Conservation (phyloP, 2,797 vertebrate genomes). For the Danionella dracula region DNA sequence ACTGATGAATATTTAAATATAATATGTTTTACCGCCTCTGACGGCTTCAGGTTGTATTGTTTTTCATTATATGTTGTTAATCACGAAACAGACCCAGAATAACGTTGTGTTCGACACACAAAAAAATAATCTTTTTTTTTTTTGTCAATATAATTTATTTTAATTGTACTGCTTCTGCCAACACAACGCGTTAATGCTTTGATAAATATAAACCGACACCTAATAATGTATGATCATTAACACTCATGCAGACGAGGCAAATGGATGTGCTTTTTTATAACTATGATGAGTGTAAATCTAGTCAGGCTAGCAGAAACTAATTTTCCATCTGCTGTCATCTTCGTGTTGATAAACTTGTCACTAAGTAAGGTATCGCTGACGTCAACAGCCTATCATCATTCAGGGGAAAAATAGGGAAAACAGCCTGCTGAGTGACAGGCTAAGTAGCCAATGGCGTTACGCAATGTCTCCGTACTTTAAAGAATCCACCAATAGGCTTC, state of each 20-base stretch:
- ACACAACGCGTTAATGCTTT: background rate
- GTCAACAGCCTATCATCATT: constrained; percentile 69
- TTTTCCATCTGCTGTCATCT: background rate
- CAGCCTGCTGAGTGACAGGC: constrained; percentile 52
- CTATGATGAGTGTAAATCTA: background rate
- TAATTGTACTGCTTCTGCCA: too few species aligned
- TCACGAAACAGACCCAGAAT: too few species aligned
- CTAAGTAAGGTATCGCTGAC: constrained; percentile 57
- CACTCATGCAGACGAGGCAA: background rate
- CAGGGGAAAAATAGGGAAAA: constrained; percentile 34
- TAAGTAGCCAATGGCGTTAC: constrained; percentile 56
- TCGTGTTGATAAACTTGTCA: constrained; percentile 53
- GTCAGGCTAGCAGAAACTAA: background rate
- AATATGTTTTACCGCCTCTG: too few species aligned
- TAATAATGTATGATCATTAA: background rate
- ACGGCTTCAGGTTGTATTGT: too few species aligned
- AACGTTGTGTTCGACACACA: too few species aligned
- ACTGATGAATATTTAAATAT: too few species aligned
- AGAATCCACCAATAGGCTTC: constrained; percentile 64
- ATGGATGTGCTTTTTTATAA: background rate
- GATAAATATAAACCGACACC: background rate
- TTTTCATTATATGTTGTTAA: too few species aligned
- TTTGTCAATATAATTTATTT: too few species aligned
- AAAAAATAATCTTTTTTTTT: too few species aligned
- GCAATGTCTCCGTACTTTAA: constrained; percentile 58